Evolutionary conservation across 2,888 invertebrate genomes (phyloP).

Genomic region (Ophion ventricosus): DNA sequence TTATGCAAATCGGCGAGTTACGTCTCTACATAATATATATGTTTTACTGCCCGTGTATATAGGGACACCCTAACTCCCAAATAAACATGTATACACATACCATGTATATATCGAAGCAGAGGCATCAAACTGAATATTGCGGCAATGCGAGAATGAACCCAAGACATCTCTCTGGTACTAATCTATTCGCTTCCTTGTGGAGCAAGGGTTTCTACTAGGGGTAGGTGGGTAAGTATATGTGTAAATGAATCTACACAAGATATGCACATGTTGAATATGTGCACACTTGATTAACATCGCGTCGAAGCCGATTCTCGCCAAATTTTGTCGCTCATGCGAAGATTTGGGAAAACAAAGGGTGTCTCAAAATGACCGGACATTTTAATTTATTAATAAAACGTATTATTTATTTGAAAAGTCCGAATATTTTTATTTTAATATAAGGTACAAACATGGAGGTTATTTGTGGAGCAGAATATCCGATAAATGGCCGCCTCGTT

Average conservation of each 20-base stretch:
- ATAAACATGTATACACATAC: background rate
- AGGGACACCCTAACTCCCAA: background rate
- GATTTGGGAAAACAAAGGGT: background rate
- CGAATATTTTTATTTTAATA: too few relatives aligned
- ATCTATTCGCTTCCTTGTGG: conserved; percentile 46
- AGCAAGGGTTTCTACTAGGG: background rate
- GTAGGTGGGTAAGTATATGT: background rate
- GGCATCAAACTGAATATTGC: conserved; percentile 54
- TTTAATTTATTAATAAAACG: too few relatives aligned
- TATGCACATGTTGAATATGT: conserved; percentile 35
- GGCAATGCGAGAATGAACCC: conserved; percentile 29
- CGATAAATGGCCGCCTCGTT: too few relatives aligned
- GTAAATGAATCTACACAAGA: conserved; percentile 6
- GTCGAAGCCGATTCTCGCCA: background rate
- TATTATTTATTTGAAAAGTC: too few relatives aligned
- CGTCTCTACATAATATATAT: conserved; percentile 40
- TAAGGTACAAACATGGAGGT: too few relatives aligned
- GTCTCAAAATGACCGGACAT: too few relatives aligned
- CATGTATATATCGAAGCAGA: background rate
- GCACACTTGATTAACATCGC: conserved; percentile 21
- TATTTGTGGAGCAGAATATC: too few relatives aligned
- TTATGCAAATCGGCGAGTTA: conserved; percentile 59
- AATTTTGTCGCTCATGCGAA: background rate
- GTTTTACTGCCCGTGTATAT: background rate
- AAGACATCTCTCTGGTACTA: conserved; percentile 53